Base-by-base conservation (phyloP, 64 coral and sea anemone species). In the Catalaphyllia jardinei region DNA sequence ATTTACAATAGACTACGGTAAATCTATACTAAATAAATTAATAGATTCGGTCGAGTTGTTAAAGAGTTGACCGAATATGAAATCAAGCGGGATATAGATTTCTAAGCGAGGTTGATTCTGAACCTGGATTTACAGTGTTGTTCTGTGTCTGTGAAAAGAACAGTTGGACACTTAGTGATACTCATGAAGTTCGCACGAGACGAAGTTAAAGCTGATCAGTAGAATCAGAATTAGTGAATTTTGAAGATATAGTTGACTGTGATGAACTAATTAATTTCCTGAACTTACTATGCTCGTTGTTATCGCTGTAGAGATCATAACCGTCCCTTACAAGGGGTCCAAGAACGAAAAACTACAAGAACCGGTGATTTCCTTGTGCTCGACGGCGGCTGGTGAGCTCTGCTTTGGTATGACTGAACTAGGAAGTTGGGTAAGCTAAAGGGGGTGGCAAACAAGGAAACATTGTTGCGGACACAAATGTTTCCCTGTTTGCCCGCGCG, bases 401-500 rank as follows among this genome's bases (percentile, higher is more conserved):
- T 62, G 55, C 10, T 31, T 16, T 62, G 55, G 57, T 12, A 62
- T 81, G 78, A 62, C 28, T 61, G 78, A 62, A 62, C 14, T 81
- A 27, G 78, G 78, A 81, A 81, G 57, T 62, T 81, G 78, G 78
- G 78, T 81, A 62, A 18, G 78, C 24, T 38, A 38, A n/a, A n/a
- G n/a, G n/a, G n/a, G 11, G 22, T 11, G 1, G 29, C 24, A 6
- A 10, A 72, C 10, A n/a, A 28, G 25, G 3, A 2, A n/a, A n/a
- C n/a, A n/a, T n/a, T n/a, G n/a, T n/a, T n/a, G n/a, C n/a, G n/a
- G n/a, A n/a, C n/a, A n/a, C n/a, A n/a, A n/a, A n/a, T n/a, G n/a
- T n/a, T n/a, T n/a, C n/a, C n/a, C n/a, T n/a, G n/a, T n/a, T n/a
- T n/a, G n/a, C n/a, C n/a, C n/a, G n/a, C n/a, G n/a, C n/a, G n/a